phyloP scores from a whole-genome alignment of 1,140 invertebrate genomes.

The Dufourea novaeangliae region DNA sequence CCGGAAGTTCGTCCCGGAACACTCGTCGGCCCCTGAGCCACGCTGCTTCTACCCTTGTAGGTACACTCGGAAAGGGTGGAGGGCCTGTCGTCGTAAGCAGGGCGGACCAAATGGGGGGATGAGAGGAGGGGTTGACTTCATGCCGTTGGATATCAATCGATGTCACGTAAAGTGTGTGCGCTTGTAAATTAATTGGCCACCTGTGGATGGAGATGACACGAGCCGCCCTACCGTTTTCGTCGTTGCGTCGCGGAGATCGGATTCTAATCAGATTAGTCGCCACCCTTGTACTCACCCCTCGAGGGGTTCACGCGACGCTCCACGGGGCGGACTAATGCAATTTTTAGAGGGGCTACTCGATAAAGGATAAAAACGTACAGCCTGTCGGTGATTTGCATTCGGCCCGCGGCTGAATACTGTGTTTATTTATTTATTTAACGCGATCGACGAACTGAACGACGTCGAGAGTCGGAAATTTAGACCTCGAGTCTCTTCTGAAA shows the following conservation, averaged over 20 bases:
- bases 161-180: constrained; percentile 67
- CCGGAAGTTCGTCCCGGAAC: neutral
- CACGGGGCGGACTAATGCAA: constrained; percentile 25
- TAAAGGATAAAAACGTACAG: neutral
- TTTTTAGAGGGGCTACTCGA: constrained; percentile 17
- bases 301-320: too few relatives aligned
- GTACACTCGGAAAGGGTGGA: constrained; percentile 43
- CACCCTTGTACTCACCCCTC: constrained; percentile 34
- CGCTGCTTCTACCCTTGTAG: constrained; percentile 13
- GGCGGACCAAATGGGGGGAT: constrained; percentile 4
- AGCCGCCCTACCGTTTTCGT: constrained; percentile 55
- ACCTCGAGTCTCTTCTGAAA: too few relatives aligned
- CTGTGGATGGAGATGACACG: constrained; percentile 61
- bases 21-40: neutral
- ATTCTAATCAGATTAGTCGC: constrained; percentile 65
- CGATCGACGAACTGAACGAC: too few relatives aligned
- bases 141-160: constrained; percentile 65
- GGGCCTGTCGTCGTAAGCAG: constrained; percentile 33
- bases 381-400: constrained; percentile 17
- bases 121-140: constrained; percentile 48
- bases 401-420: too few relatives aligned
- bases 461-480: too few relatives aligned
- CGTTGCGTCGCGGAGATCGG: constrained; percentile 59
- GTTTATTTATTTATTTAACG: too few relatives aligned
- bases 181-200: constrained; percentile 70